These are phyloP conservation scores for Dicentrarchus labrax DNA, from an alignment of 2,113 vertebrate genomes.

Conservation along the genomic window DNA sequence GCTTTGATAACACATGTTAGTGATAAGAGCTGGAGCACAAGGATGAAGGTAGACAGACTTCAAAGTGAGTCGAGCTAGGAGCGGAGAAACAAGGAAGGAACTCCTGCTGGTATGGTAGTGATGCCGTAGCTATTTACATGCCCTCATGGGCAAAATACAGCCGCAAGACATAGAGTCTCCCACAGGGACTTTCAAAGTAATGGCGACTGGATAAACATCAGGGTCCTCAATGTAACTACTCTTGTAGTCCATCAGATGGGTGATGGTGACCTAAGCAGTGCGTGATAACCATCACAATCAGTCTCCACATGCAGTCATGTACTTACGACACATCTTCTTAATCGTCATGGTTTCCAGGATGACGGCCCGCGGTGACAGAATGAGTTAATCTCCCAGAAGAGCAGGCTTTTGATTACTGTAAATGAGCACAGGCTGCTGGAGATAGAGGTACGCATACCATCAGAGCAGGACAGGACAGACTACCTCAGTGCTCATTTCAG, in stretches of 20 bases:
- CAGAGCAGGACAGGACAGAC: background rate
- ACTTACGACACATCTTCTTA: slow-evolving; percentile 67
- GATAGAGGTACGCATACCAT: slow-evolving; percentile 26
- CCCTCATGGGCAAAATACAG: slow-evolving; percentile 4
- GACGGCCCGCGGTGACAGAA: background rate
- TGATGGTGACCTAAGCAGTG: slow-evolving; percentile 7
- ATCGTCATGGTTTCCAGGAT: slow-evolving; percentile 48
- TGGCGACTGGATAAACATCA: slow-evolving; percentile 25
- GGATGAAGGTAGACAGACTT: background rate
- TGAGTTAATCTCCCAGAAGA: slow-evolving; percentile 54
- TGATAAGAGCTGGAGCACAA: slow-evolving; percentile 21
- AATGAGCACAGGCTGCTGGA: slow-evolving; percentile 41
- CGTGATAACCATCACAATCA: slow-evolving; percentile 43
- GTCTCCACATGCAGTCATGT: slow-evolving; percentile 9
- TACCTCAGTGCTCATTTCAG: background rate
- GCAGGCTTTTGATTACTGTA: slow-evolving; percentile 43
- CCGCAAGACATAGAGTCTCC: slow-evolving; percentile 4
- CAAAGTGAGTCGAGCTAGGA: slow-evolving; percentile 23
- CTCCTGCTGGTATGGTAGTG: background rate
- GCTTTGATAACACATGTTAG: slow-evolving; percentile 39
- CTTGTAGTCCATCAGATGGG: slow-evolving; percentile 17
- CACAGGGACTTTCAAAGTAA: slow-evolving; percentile 10
- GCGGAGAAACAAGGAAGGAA: background rate
- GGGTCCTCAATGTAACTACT: slow-evolving; percentile 13
- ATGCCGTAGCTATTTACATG: background rate